Percentiles rank a stretch among this genome's conserved stretches.
These are phyloP conservation scores for Centroberyx gerrardi DNA, from an alignment of 2,797 vertebrate genomes.

Conservation along the genomic window DNA sequence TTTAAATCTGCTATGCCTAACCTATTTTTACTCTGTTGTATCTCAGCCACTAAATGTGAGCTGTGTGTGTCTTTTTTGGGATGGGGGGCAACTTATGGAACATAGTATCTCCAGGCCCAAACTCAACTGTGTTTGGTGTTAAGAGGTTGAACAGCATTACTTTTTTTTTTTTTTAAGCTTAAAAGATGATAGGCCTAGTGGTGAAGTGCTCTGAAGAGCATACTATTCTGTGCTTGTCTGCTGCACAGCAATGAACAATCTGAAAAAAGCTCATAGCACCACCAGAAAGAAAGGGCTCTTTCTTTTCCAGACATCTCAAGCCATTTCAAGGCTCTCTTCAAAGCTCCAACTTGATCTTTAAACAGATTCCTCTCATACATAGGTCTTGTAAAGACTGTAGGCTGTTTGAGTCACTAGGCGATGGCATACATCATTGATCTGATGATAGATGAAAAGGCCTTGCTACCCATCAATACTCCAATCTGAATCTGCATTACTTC, in stretches of 20 bases:
- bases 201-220: background rate
- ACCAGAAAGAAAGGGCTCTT: background rate
- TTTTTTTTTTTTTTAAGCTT: background rate
- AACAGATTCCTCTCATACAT: background rate
- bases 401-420: background rate
- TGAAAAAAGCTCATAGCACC: conserved; percentile 24
- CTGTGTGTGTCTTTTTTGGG: background rate
- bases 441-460: background rate
- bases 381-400: background rate
- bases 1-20: background rate
- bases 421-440: background rate
- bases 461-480: background rate
- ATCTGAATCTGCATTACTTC: background rate
- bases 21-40: background rate
- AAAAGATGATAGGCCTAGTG: background rate
- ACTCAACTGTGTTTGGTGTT: no score
- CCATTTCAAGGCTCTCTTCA: conserved; percentile 25
- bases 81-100: background rate
- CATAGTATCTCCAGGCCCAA: background rate
- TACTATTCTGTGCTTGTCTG: background rate
- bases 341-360: conserved; percentile 21
- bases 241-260: conserved; percentile 6
- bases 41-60: background rate
- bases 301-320: conserved; percentile 8
- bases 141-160: no score